Conservation (phyloP, 2,888 invertebrate species). For the Patella ulyssiponensis region DNA sequence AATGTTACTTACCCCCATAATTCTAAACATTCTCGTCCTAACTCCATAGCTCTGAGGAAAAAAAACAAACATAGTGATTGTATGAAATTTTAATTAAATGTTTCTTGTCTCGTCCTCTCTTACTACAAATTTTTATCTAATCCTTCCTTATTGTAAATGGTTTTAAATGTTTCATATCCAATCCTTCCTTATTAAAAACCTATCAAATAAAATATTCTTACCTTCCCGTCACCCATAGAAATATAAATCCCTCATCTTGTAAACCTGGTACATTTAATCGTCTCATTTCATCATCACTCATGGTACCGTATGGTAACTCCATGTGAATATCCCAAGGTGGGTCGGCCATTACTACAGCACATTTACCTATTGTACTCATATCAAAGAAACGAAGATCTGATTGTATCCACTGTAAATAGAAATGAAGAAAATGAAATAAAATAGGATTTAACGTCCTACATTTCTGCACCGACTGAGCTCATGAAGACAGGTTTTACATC, state of each 20-base stretch:
- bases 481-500: too few relatives aligned
- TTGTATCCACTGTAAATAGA: conserved; percentile 93
- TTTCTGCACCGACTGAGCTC: too few relatives aligned
- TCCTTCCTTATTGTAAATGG: too few relatives aligned
- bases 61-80: too few relatives aligned
- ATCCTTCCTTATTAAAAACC: too few relatives aligned
- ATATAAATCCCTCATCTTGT: conserved; percentile 96
- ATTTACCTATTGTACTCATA: conserved; percentile 94
- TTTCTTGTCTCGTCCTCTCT: too few relatives aligned
- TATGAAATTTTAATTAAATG: too few relatives aligned
- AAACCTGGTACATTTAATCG: conserved; percentile 92
- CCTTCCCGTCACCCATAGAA: conserved; percentile 97
- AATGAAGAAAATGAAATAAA: too few relatives aligned
- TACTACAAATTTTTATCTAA: too few relatives aligned
- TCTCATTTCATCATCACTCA: conserved; percentile 99
- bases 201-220: conserved; percentile 61
- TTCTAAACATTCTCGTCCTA: conserved; percentile 94
- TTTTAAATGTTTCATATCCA: too few relatives aligned
- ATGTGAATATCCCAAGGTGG: conserved; percentile 98
- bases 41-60: conserved; percentile 88
- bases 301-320: conserved; percentile 98
- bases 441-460: too few relatives aligned
- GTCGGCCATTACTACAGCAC: conserved; percentile 96
- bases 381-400: conserved; percentile 93
- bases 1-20: conserved; percentile 91